These are phyloP conservation scores for Camelus bactrianus DNA, from an alignment of 2,113 vertebrate genomes.

Conservation along the genomic window DNA sequence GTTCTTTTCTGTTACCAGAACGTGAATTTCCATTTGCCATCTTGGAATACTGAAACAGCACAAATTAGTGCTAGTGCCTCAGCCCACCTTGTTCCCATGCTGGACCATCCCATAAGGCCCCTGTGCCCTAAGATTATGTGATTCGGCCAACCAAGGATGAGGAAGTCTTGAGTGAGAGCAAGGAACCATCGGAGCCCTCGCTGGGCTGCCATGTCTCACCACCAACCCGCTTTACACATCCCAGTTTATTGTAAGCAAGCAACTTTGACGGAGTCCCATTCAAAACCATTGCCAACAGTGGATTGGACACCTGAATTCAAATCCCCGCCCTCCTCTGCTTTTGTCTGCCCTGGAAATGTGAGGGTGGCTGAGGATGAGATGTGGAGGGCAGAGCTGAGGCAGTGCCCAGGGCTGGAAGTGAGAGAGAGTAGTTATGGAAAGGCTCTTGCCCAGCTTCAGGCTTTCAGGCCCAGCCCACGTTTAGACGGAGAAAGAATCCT, in stretches of 20 bases:
- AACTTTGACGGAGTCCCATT: background rate
- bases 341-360: background rate
- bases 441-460: background rate
- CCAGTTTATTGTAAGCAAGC: background rate
- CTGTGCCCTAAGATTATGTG: background rate
- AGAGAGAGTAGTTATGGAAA: background rate
- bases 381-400: fast-evolving
- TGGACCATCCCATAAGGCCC: background rate
- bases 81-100: background rate
- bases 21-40: background rate
- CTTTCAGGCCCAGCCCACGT: background rate
- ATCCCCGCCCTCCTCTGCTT: background rate
- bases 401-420: fast-evolving
- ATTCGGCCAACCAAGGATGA: background rate
- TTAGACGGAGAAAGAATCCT: background rate
- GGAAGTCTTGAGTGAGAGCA: fast-evolving
- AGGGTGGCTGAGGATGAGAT: background rate
- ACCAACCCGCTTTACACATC: background rate
- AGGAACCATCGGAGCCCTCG: fast-evolving
- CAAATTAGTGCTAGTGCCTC: background rate
- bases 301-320: background rate
- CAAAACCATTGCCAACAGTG: background rate
- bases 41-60: background rate
- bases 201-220: too few species aligned
- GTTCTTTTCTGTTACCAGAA: background rate